phyloP scores from a whole-genome alignment of 2,113 vertebrate genomes.

The Pagrus major region DNA sequence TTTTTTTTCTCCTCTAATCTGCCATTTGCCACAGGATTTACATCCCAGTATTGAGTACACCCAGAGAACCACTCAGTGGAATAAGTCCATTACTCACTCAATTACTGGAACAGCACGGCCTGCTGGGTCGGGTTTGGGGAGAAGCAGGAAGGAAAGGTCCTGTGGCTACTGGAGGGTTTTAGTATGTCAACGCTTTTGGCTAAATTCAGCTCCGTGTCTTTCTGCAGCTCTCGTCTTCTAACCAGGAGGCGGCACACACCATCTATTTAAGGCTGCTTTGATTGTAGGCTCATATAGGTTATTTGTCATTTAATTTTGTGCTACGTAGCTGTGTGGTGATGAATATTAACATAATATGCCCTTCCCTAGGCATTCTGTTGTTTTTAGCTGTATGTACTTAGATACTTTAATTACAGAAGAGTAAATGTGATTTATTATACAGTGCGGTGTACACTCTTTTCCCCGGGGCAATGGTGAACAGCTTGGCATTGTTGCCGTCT shows the following conservation, averaged over 20 bases:
- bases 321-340: slow-evolving; percentile 19
- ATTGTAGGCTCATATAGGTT: slow-evolving; percentile 26
- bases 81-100: slow-evolving; percentile 85
- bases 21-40: slow-evolving; percentile 82
- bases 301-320: slow-evolving; percentile 51
- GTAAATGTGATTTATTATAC: slow-evolving; percentile 69
- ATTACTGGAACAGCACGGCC: slow-evolving; percentile 81
- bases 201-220: slow-evolving; percentile 61
- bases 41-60: slow-evolving; percentile 77
- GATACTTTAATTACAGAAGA: slow-evolving; percentile 73
- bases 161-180: slow-evolving; percentile 71
- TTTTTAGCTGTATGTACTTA: slow-evolving; percentile 59
- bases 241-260: slow-evolving; percentile 22
- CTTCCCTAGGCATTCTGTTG: slow-evolving; percentile 61
- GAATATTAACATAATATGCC: slow-evolving; percentile 62
- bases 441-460: slow-evolving; percentile 21
- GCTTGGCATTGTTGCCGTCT: slow-evolving; percentile 70
- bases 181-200: slow-evolving; percentile 70
- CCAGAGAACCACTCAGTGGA: slow-evolving; percentile 83
- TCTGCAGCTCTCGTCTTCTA: slow-evolving; percentile 39
- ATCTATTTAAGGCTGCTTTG: slow-evolving; percentile 47
- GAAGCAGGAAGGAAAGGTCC: slow-evolving; percentile 70
- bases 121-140: slow-evolving; percentile 75
- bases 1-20: slow-evolving; percentile 51
- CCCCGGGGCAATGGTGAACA: slow-evolving; percentile 65